Evolutionary conservation across 2,888 invertebrate genomes (phyloP).

Genomic region (Cheilosia scutellata): DNA sequence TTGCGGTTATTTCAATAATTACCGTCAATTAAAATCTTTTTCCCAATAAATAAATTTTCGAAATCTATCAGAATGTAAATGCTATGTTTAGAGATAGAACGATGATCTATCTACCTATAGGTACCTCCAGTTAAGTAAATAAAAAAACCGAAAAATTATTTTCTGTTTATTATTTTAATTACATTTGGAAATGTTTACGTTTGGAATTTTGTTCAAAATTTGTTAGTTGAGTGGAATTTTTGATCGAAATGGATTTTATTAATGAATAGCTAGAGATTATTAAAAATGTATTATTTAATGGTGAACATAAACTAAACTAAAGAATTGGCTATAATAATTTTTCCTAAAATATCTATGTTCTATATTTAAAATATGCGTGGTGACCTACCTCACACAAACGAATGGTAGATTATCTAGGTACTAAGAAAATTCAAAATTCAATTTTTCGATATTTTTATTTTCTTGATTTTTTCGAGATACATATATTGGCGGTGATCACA

Average conservation of each 20-base stretch:
- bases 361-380: background rate
- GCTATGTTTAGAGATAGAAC: background rate
- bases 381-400: too few species aligned
- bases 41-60: too few species aligned
- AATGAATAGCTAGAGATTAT: background rate
- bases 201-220: background rate
- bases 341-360: background rate
- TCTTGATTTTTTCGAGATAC: too few species aligned
- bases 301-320: background rate
- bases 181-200: background rate
- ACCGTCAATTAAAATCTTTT: too few species aligned
- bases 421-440: too few species aligned
- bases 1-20: too few species aligned
- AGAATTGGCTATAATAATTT: too few species aligned
- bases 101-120: background rate
- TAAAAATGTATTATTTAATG: background rate
- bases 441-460: too few species aligned
- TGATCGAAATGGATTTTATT: background rate
- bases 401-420: too few species aligned
- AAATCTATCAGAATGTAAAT: too few species aligned
- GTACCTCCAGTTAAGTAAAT: background rate
- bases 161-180: background rate
- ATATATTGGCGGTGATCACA: too few species aligned
- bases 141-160: background rate
- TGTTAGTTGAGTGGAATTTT: conserved; percentile 1